A percentile compares a stretch with the other conserved stretches of the same genome.
These are phyloP conservation scores for Thecophora atra DNA, from an alignment of 2,888 invertebrate genomes.

Conservation along the genomic window DNA sequence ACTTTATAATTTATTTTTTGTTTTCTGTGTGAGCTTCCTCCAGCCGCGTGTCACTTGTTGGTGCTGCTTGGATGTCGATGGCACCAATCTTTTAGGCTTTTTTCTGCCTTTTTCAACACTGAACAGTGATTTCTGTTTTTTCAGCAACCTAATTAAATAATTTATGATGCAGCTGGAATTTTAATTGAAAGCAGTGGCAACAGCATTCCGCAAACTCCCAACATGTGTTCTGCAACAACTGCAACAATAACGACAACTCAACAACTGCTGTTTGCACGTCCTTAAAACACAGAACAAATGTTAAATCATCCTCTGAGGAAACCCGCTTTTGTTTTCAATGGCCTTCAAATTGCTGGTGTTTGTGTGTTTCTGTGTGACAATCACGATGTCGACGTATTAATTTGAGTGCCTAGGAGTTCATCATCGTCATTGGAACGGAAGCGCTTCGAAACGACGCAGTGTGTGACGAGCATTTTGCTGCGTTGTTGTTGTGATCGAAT, in stretches of 20 bases:
- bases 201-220: neutral
- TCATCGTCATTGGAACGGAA: neutral
- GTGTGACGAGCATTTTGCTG: no score
- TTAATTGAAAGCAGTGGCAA: constrained; percentile 32
- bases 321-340: constrained; percentile 47
- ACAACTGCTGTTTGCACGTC: constrained; percentile 7
- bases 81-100: neutral
- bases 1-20: neutral
- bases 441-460: no score
- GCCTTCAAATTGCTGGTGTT: constrained; percentile 33
- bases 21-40: no score
- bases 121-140: constrained; percentile 9
- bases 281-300: constrained; percentile 16
- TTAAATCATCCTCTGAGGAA: constrained; percentile 13
- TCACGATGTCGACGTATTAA: neutral
- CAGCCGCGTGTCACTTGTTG: no score
- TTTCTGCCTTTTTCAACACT: neutral
- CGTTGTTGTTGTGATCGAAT: no score
- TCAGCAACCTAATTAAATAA: constrained; percentile 31
- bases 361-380: neutral
- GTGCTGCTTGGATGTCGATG: neutral
- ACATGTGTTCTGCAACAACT: constrained; percentile 1
- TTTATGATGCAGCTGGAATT: constrained; percentile 31
- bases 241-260: neutral
- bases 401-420: neutral